Evolutionary conservation across 2,888 invertebrate species (phyloP).

Genomic region (Altica lythri): DNA sequence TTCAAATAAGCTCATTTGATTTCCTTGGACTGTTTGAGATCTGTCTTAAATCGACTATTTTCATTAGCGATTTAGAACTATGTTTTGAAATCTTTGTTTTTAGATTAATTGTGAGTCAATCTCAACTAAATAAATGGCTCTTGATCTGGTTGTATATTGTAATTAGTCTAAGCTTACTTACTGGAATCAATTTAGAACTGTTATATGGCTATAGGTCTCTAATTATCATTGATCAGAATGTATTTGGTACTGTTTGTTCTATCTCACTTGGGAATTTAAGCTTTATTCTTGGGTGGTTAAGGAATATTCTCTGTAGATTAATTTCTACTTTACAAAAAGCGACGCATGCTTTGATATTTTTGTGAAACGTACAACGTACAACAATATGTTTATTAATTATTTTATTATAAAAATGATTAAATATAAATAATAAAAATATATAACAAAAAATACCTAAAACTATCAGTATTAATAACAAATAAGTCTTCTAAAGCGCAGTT

Average conservation of each 20-base stretch:
- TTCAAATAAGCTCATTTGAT: too few species aligned
- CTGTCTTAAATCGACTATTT: too few species aligned
- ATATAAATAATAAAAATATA: slow-evolving; percentile 19
- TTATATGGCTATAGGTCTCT: too few species aligned
- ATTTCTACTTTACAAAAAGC: not conserved
- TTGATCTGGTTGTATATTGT: too few species aligned
- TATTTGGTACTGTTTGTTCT: not conserved
- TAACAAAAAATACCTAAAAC: slow-evolving; percentile 17
- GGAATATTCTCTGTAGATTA: not conserved
- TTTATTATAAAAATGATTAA: slow-evolving; percentile 7
- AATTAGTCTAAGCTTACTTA: too few species aligned
- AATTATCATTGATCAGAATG: too few species aligned
- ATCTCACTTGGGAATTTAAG: not conserved
- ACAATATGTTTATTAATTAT: not conserved
- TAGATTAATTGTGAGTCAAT: too few species aligned
- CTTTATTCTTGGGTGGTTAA: not conserved
- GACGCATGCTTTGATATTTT: not conserved
- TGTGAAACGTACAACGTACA: not conserved
- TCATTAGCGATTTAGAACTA: too few species aligned
- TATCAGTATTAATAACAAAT: slow-evolving; percentile 2
- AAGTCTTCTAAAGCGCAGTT: slow-evolving; percentile 13
- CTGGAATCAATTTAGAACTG: too few species aligned
- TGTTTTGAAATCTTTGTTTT: too few species aligned
- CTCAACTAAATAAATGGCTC: too few species aligned
- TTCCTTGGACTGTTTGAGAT: too few species aligned